A percentile compares a stretch with the other conserved stretches of the same genome.
These are phyloP conservation scores for Caenorhabditis sp. DNA, from an alignment of 2,888 invertebrate species.

Conservation along the genomic window DNA sequence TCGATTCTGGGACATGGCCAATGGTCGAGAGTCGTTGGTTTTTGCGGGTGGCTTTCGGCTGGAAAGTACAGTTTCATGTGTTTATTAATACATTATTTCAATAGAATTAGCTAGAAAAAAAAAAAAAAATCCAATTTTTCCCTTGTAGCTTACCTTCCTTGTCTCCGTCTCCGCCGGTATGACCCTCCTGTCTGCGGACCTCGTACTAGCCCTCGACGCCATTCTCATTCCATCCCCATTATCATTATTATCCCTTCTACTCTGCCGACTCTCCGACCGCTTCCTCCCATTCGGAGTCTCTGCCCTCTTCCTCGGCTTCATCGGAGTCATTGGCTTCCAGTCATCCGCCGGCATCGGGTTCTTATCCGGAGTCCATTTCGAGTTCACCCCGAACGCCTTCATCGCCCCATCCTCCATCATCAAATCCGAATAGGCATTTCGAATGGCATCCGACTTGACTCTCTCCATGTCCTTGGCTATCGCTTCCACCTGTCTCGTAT, in stretches of 20 bases:
- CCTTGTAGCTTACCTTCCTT: neutral
- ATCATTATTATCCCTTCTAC: constrained; percentile 50
- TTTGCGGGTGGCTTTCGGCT: constrained; percentile 59
- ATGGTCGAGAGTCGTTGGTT: constrained; percentile 58
- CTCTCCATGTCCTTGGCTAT: constrained; percentile 70
- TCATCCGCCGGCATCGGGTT: constrained; percentile 55
- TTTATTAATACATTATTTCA: neutral
- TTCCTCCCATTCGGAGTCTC: constrained; percentile 40
- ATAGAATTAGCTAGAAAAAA: too few species aligned
- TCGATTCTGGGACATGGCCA: constrained; percentile 17
- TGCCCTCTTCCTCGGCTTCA: constrained; percentile 51
- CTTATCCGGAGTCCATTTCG: constrained; percentile 74
- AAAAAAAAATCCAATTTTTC: too few species aligned
- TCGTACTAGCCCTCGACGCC: constrained; percentile 28
- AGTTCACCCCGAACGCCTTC: constrained; percentile 76
- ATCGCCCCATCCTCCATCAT: constrained; percentile 71
- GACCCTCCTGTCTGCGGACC: constrained; percentile 49
- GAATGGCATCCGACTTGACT: constrained; percentile 69
- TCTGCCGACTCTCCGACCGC: constrained; percentile 45
- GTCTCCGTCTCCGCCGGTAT: constrained; percentile 41
- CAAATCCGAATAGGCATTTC: constrained; percentile 74
- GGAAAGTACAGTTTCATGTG: neutral
- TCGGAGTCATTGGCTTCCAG: constrained; percentile 63
- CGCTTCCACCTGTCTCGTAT: constrained; percentile 64
- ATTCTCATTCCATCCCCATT: constrained; percentile 40